phyloP scores from a whole-genome alignment of 2,888 invertebrate genomes.

The Escarpia spicata region DNA sequence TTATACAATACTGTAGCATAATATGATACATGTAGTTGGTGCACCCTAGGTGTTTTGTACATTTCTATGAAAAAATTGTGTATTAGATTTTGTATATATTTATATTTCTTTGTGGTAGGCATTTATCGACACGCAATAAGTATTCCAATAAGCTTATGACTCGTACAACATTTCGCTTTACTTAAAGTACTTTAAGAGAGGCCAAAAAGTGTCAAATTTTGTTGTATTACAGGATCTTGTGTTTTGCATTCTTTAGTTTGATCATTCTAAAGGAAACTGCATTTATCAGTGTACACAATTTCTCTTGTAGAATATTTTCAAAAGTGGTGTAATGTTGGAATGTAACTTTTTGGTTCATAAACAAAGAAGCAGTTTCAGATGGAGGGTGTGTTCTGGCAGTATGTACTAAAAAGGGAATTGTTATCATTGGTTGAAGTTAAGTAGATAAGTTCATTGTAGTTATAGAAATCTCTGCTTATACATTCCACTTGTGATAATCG shows the following conservation, averaged over 20 bases:
- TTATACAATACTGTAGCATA: background rate
- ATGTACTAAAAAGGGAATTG: background rate
- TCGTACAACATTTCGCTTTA: background rate
- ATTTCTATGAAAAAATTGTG: background rate
- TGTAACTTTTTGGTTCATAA: background rate
- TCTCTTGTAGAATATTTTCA: background rate
- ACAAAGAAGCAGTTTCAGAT: background rate
- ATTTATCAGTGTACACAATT: background rate
- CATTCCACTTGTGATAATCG: slow-evolving; percentile 3
- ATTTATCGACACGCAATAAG: background rate
- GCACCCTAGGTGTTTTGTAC: background rate
- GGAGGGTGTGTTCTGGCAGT: background rate
- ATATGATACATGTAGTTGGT: background rate
- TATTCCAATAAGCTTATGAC: background rate
- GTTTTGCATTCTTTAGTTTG: background rate
- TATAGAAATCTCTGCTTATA: background rate
- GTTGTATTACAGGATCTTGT: background rate
- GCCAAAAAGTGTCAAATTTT: background rate
- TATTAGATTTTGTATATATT: background rate
- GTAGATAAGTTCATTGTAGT: background rate
- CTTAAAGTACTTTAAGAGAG: background rate
- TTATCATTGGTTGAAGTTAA: background rate
- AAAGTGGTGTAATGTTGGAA: background rate
- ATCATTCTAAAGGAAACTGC: background rate
- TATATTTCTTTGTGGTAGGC: background rate